Evolutionary conservation across 2,113 vertebrate genomes (phyloP).

Genomic region (Podocnemis expansa): DNA sequence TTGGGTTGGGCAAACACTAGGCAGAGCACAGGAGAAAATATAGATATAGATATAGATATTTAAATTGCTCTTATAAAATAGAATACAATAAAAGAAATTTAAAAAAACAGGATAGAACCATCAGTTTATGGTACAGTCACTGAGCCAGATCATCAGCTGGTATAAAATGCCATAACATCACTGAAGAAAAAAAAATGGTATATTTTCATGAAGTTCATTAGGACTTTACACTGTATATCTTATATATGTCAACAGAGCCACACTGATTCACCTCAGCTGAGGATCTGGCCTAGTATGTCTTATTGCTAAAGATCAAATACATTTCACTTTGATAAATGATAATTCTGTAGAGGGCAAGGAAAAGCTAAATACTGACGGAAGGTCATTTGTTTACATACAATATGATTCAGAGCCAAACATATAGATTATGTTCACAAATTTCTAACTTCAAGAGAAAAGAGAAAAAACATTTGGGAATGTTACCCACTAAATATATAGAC

Average conservation of each 20-base stretch:
- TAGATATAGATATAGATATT: conserved; percentile 35
- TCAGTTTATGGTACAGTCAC: neutral
- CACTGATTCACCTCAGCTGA: neutral
- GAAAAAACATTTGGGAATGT: neutral
- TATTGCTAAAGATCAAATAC: neutral
- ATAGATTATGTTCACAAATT: conserved; percentile 33
- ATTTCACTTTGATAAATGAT: neutral
- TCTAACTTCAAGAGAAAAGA: conserved; percentile 38
- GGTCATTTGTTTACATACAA: conserved; percentile 34
- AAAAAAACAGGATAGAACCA: neutral
- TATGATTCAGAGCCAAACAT: neutral
- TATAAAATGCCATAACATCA: neutral
- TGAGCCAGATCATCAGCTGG: neutral
- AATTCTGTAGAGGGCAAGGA: neutral
- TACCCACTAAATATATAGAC: conserved; percentile 12
- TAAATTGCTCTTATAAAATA: neutral
- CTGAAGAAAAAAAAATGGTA: accelerated
- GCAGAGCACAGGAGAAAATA: conserved; percentile 1
- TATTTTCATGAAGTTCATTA: neutral
- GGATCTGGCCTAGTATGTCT: neutral
- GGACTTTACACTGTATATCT: neutral
- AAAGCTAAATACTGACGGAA: conserved; percentile 3
- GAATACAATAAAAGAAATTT: too few relatives aligned
- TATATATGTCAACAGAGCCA: neutral
- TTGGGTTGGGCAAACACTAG: neutral